phyloP scores from a whole-genome alignment of 2,113 vertebrate genomes.

The Chrysochloris asiatica region DNA sequence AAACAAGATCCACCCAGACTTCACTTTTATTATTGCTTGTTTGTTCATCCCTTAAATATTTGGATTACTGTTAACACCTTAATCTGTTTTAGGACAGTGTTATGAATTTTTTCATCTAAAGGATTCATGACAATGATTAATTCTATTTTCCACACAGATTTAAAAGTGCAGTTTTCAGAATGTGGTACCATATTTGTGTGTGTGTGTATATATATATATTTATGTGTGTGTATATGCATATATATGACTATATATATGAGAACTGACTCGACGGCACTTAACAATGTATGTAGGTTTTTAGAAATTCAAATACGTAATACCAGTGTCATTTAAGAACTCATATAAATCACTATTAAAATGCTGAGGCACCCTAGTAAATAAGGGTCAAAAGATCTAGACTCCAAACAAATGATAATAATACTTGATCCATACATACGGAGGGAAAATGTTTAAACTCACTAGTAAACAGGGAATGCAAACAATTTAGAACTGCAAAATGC shows the following conservation, averaged over 20 bases:
- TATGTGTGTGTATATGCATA: too few relatives aligned
- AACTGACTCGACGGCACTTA: too few relatives aligned
- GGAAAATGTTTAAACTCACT: not conserved
- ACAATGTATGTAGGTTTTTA: not conserved
- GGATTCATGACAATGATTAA: not conserved
- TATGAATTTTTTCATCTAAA: not conserved
- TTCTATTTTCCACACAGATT: not conserved
- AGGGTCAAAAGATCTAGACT: constrained; percentile 22
- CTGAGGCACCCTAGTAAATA: not conserved
- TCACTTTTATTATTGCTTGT: constrained; percentile 2
- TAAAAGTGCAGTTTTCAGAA: constrained; percentile 29
- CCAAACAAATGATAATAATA: constrained; percentile 32
- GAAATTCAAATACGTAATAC: constrained; percentile 21
- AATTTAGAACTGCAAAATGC: constrained; percentile 31
- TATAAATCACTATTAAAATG: constrained; percentile 10
- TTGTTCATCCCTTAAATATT: constrained; percentile 2
- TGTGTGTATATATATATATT: too few relatives aligned
- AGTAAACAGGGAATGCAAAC: not conserved
- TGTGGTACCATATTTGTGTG: not conserved
- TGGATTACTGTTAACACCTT: constrained; percentile 1
- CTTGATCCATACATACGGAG: not conserved
- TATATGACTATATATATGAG: too few relatives aligned
- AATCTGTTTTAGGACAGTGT: not conserved
- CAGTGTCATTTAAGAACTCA: constrained; percentile 22
- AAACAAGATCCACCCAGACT: constrained; percentile 11